Evolutionary conservation across 1,140 invertebrate genomes (phyloP), one percentile per base, ranked within the genome.

Genomic region (Acyrthosiphon pisum): DNA sequence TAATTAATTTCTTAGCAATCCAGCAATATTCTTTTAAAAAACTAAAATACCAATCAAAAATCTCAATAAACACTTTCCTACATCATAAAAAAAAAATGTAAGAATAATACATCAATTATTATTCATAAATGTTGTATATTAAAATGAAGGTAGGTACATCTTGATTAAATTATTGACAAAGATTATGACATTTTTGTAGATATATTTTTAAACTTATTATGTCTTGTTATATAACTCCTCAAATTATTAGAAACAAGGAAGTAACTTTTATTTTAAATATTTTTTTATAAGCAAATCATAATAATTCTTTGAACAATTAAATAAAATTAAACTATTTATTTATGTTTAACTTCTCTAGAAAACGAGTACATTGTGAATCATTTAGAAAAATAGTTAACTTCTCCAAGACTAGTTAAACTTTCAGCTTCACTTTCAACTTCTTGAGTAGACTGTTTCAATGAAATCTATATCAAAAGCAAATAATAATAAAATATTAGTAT

Each of bases 401-500:
- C 90, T 91, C 90, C 90, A 68, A 76, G n/a, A 91, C 90, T 91
- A 46, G 76, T 48, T 35, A 20, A 91, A 81, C 68, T 89, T 56
- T 56, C 88, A 26, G 35, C 35, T 35, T 89, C 88, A 89, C 50
- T 89, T 26, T 14, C 22, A 53, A 41, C 4, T 41, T 41, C 88
- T 89, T 89, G 88, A 89, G 30, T 56, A 6, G 22, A 26, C 35
- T 41, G 88, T 56, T 89, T 89, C 35, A 56, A 26, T 53, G 87
- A 22, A 35, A 26, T 89, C 88, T 89, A 41, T 53, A 0, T 18
- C 0, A 18, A 86, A 30, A 86, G 1, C 0, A 46, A 11, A 48
- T 30, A 84, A 84, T 9, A 84, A 37, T 26, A 83, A 14, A n/a
- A 76, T 35, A 76, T n/a, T n/a, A 76, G n/a, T n/a, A 18, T 76